Percentiles rank a stretch among this genome's conserved stretches.
phyloP scores from a whole-genome alignment of 64 coral and sea anemone species.

The Porites lutea region DNA sequence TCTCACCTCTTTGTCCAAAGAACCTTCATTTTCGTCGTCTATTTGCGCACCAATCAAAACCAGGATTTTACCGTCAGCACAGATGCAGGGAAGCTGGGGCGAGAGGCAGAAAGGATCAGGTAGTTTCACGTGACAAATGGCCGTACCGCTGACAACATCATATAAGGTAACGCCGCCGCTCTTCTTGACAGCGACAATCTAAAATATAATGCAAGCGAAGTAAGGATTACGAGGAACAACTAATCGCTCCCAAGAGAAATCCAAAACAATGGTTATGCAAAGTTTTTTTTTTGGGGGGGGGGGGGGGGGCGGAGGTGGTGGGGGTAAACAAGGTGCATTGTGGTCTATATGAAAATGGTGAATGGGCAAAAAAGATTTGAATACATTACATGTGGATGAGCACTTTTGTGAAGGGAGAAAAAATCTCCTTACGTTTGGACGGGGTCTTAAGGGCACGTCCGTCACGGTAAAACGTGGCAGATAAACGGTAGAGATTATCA shows the following conservation, averaged over 20 bases:
- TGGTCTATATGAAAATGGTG: too few relatives aligned
- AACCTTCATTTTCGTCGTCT: not conserved
- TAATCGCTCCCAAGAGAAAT: not conserved
- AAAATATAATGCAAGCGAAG: not conserved
- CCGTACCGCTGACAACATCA: slow-evolving; percentile 14
- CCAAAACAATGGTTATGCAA: too few relatives aligned
- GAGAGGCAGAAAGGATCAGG: slow-evolving; percentile 47
- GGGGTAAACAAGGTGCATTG: too few relatives aligned
- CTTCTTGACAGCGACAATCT: slow-evolving; percentile 32
- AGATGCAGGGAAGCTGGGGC: slow-evolving; percentile 33
- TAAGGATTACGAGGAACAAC: not conserved
- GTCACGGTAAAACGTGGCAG: too few relatives aligned
- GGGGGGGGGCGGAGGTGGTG: too few relatives aligned
- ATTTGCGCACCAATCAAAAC: slow-evolving; percentile 45
- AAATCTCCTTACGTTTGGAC: too few relatives aligned
- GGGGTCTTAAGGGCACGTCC: too few relatives aligned
- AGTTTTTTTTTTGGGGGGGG: too few relatives aligned
- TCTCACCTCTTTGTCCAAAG: not conserved
- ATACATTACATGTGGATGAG: too few relatives aligned
- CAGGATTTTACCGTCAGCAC: slow-evolving; percentile 43
- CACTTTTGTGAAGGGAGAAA: too few relatives aligned
- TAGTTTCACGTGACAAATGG: slow-evolving; percentile 57
- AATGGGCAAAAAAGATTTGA: too few relatives aligned
- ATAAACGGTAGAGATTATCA: too few relatives aligned
- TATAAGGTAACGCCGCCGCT: slow-evolving; percentile 52